Evolutionary conservation across 2,113 vertebrate genomes (phyloP), one percentile per base, ranked within the genome.

Genomic region (Clarias gariepinus): DNA sequence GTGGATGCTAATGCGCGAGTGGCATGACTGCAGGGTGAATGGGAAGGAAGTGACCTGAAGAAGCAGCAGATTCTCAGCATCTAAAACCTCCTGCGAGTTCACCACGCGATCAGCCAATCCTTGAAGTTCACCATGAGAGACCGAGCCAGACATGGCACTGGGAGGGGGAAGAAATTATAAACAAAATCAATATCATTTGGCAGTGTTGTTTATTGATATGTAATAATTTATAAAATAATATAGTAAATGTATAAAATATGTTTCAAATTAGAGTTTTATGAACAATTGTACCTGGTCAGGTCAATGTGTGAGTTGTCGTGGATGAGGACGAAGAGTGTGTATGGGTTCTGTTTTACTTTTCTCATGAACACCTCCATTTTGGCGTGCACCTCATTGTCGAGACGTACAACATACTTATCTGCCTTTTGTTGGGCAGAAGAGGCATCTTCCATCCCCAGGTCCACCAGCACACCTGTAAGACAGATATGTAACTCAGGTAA

Each of bases 21-120:
- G 97, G 84, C 94, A 96, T 0, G 97, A 98, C 95, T 99, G 98
- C 88, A 99, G 95, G 6, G 97, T 97, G 91, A 97, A 96, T 1
- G 98, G 98, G 90, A 98, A 98, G 93, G 97, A 98, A 96, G 97
- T 98, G 93, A 99, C 97, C 94, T 99, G 98, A 89, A 99, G 96
- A 73, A 99, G 96, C 93, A 99, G 94, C 90, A 99, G 96, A 94
- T 99, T 99, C 91, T 97, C 94, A 36, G 98, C 96, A 82, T 98
- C 96, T 33, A 98, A 95, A 83, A 98, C 98, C 92, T 99, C 98
- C 91, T 96, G 95, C 92, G 97, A 98, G 91, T 99, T 99, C 90
- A 99, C 97, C 90, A 99, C 96, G 81, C 97, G 95, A 92, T 99
- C 98, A 85, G 97, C 97, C 93, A 99, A 92, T 83, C 98, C 98